phyloP scores from a whole-genome alignment of 2,113 vertebrate species.

The Struthidea cinerea region DNA sequence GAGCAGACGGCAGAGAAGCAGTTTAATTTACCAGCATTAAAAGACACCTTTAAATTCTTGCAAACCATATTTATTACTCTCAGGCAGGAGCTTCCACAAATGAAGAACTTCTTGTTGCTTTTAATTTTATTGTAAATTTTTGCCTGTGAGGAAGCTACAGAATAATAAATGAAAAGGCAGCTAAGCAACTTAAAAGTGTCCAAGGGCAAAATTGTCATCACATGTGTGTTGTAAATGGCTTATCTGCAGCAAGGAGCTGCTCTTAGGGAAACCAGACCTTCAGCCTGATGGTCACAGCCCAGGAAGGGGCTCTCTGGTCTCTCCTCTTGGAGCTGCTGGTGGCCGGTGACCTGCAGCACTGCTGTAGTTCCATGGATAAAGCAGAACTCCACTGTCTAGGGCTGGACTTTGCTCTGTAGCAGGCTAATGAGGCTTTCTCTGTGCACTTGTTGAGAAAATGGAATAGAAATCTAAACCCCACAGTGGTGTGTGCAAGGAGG shows the following conservation, averaged over 20 bases:
- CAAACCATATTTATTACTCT: background rate
- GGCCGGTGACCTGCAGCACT: background rate
- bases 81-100: background rate
- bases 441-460: background rate
- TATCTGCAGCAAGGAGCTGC: background rate
- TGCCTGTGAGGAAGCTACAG: background rate
- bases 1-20: background rate
- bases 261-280: background rate
- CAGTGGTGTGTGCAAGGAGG: background rate
- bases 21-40: background rate
- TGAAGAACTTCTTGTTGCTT: background rate
- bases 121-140: background rate
- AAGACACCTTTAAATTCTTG: background rate
- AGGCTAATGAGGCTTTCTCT: background rate
- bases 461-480: background rate
- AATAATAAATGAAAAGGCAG: background rate
- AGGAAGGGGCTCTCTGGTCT: background rate
- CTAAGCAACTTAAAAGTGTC: background rate
- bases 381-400: background rate
- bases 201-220: background rate
- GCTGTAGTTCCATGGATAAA: background rate
- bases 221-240: background rate
- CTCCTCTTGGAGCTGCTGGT: background rate
- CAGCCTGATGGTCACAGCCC: background rate
- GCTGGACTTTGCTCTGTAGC: background rate